A percentile compares a stretch with the other conserved stretches of the same genome.
Evolutionary conservation across 2,113 vertebrate species (phyloP).

Genomic region (Eulemur macaco): DNA sequence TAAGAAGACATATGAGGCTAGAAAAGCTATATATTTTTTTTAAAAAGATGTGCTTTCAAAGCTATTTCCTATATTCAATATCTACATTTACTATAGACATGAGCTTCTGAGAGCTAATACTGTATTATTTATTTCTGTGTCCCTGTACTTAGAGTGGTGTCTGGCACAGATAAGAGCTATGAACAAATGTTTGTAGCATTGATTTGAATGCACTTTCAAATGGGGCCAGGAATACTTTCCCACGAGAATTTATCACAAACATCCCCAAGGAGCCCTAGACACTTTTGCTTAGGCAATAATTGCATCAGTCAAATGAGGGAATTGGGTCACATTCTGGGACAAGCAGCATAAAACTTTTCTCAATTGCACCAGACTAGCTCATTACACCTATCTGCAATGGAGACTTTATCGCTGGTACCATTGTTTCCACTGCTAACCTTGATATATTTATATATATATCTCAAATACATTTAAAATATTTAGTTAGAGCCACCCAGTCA

Average conservation of each 20-base stretch:
- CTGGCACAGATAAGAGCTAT: neutral
- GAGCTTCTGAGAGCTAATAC: neutral
- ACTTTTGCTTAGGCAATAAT: constrained; percentile 71
- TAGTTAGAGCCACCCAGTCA: neutral
- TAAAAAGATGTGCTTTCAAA: neutral
- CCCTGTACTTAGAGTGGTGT: neutral
- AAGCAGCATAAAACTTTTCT: constrained; percentile 36
- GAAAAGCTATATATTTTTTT: neutral
- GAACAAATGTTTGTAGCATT: neutral
- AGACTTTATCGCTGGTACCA: neutral
- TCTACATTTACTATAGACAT: neutral
- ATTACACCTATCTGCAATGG: neutral
- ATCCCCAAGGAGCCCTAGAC: neutral
- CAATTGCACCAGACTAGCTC: neutral
- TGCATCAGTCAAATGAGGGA: constrained; percentile 74
- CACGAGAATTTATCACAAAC: constrained; percentile 42
- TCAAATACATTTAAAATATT: neutral
- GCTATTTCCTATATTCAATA: neutral
- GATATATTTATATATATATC: too few species aligned
- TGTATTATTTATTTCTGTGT: neutral
- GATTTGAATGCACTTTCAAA: constrained; percentile 48
- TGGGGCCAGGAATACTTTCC: constrained; percentile 12
- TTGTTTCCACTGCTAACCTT: neutral
- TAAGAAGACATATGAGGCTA: neutral
- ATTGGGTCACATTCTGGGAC: constrained; percentile 61